Percentiles rank a stretch among this genome's conserved stretches.
These are phyloP conservation scores for Synanthedon andrenaeformis DNA, from an alignment of 2,888 invertebrate genomes.

Conservation along the genomic window DNA sequence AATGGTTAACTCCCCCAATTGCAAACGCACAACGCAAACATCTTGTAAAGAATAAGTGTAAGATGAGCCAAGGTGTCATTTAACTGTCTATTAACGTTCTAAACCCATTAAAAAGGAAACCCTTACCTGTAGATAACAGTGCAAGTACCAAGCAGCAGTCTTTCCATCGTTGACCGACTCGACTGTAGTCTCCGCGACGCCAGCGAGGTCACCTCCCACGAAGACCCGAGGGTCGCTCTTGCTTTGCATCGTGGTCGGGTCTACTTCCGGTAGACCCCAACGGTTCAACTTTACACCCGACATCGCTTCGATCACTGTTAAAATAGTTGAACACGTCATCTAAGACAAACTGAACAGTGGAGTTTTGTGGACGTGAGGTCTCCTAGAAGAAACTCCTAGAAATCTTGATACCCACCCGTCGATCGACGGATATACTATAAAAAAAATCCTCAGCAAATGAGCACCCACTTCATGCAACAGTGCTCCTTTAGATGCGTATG, in stretches of 20 bases:
- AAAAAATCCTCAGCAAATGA: too few relatives aligned
- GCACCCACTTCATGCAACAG: too few relatives aligned
- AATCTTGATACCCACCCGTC: too few relatives aligned
- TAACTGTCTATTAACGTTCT: too few relatives aligned
- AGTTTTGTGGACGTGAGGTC: too few relatives aligned
- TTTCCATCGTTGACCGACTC: constrained; percentile 99
- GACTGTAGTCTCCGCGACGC: constrained; percentile 95
- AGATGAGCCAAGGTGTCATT: too few relatives aligned
- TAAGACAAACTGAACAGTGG: neutral
- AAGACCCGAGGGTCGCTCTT: constrained; percentile 81
- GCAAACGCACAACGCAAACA: too few relatives aligned
- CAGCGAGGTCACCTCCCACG: constrained; percentile 95
- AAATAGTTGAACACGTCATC: constrained; percentile 5
- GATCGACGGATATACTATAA: too few relatives aligned
- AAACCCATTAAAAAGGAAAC: neutral
- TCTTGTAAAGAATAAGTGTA: too few relatives aligned
- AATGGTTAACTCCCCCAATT: too few relatives aligned
- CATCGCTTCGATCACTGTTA: constrained; percentile 79
- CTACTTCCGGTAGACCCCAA: constrained; percentile 84
- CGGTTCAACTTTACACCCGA: constrained; percentile 80
- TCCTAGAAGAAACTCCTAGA: too few relatives aligned
- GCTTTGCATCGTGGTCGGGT: constrained; percentile 82
- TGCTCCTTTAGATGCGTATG: too few relatives aligned
- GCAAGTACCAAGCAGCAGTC: constrained; percentile 95
- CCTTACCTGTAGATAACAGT: constrained; percentile 87